Evolutionary conservation across 2,888 invertebrate genomes (phyloP).

Genomic region (Eremobia ochroleuca): DNA sequence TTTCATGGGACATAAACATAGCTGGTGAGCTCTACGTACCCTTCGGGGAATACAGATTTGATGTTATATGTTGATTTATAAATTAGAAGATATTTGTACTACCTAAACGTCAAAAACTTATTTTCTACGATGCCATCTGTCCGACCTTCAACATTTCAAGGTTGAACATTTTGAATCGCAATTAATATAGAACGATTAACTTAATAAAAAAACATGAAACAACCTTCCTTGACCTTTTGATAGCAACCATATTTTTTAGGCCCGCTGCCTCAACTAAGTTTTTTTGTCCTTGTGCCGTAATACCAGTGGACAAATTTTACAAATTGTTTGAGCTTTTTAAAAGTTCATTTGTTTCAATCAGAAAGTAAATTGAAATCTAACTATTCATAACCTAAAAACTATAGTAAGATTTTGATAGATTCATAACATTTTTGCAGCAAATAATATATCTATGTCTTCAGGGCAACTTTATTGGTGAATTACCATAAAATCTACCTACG

Average conservation of each 20-base stretch:
- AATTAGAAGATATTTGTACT: background rate
- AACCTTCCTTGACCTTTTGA: slow-evolving; percentile 48
- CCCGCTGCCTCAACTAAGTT: slow-evolving; percentile 7
- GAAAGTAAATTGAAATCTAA: background rate
- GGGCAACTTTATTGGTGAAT: background rate
- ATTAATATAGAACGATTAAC: slow-evolving; percentile 43
- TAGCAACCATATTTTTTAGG: slow-evolving; percentile 32
- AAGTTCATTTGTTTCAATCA: background rate
- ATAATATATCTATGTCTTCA: background rate
- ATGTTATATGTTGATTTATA: background rate
- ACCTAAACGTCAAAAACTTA: background rate
- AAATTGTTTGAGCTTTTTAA: background rate
- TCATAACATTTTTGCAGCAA: background rate
- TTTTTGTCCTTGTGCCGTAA: slow-evolving; percentile 24
- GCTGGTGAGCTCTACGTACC: background rate
- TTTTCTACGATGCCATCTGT: background rate
- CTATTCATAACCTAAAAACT: background rate
- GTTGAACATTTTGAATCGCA: slow-evolving; percentile 39
- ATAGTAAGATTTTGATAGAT: background rate
- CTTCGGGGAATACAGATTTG: background rate
- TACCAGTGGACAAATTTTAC: background rate
- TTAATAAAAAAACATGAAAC: slow-evolving; percentile 35
- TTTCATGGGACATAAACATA: background rate
- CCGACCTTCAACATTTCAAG: slow-evolving; percentile 60
- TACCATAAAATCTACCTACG: background rate